These are phyloP conservation scores for Spatula clypeata DNA, from an alignment of 2,797 vertebrate genomes.

Conservation along the genomic window DNA sequence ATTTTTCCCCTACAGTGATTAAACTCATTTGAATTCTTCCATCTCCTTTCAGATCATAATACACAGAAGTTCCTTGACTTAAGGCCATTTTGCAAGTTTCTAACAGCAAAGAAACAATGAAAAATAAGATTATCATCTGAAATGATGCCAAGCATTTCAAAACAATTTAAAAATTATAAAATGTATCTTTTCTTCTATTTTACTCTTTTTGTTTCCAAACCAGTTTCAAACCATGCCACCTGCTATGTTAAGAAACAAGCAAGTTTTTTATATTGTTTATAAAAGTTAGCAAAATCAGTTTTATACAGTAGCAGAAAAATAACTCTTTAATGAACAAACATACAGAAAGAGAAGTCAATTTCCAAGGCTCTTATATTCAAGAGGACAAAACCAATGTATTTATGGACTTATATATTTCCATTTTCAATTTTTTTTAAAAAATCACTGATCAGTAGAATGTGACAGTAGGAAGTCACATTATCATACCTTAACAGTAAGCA, in stretches of 20 bases:
- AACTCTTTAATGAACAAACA: neutral
- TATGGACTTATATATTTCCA: constrained; percentile 6
- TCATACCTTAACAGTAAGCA: neutral
- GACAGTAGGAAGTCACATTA: neutral
- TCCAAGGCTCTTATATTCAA: neutral
- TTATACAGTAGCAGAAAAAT: constrained; percentile 38
- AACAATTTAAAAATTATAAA: neutral
- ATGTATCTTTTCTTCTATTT: neutral
- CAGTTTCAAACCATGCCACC: constrained; percentile 1
- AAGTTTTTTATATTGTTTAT: neutral
- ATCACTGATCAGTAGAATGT: neutral
- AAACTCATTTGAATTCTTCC: constrained; percentile 15
- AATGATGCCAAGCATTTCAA: constrained; percentile 49
- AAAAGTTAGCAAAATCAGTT: constrained; percentile 30
- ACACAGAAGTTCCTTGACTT: constrained; percentile 56
- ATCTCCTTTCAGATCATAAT: constrained; percentile 20
- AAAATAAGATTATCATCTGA: constrained; percentile 53
- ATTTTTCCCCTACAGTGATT: neutral
- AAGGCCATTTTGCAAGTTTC: constrained; percentile 32
- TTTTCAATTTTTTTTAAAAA: neutral
- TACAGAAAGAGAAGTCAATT: neutral
- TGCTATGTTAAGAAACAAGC: constrained; percentile 56
- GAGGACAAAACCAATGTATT: neutral
- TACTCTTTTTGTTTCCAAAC: neutral
- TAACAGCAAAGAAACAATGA: constrained; percentile 55